Base-by-base conservation (phyloP, 2,797 vertebrate genomes). In the Tragelaphus eurycerus region DNA sequence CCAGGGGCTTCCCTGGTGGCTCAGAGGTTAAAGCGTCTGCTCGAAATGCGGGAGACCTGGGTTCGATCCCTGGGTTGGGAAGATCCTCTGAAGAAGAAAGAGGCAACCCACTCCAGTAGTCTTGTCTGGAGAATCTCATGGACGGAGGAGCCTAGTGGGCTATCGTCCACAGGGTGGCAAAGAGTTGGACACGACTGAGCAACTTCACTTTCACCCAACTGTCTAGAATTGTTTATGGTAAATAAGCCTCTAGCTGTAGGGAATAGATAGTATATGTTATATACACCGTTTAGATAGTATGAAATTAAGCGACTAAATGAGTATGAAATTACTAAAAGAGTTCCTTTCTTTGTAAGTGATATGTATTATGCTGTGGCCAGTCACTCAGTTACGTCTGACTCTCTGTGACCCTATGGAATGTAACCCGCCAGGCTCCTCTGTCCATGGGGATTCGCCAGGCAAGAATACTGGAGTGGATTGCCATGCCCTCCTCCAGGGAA, bases 341-440 rank as follows among this genome's bases (percentile, higher is more conserved):
- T 31, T 74, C 4, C 25, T n/a, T 76, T 82, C n/a, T 95, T 76
- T 48, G 19, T 81, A 91, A 95, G 17, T 67, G 64, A 34, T 67
- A 34, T 34, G 9, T 11, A 17, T 4, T 67, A 34, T 67, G n/a
- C 64, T 34, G n/a, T n/a, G 64, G 17, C 19, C 64, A 34, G 64
- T 11, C n/a, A 6, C 9, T 34, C n/a, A 34, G 2, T 67, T 19
- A 17, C 6, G n/a, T 67, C n/a, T 34, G n/a, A 67, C n/a, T 67
- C n/a, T 67, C 9, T 34, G n/a, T 1, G 10, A 19, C 9, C 9
- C 17, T 21, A 21, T 34, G n/a, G 17, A 34, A 34, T 67, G n/a
- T 34, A 34, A 11, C n/a, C 2, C 0, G 0, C 17, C 64, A 67
- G 64, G 64, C n/a, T 21, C 17, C 64, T 21, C n/a, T 10, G n/a